phyloP scores from a whole-genome alignment of 2,797 vertebrate species.

The Hemitrygon akajei region DNA sequence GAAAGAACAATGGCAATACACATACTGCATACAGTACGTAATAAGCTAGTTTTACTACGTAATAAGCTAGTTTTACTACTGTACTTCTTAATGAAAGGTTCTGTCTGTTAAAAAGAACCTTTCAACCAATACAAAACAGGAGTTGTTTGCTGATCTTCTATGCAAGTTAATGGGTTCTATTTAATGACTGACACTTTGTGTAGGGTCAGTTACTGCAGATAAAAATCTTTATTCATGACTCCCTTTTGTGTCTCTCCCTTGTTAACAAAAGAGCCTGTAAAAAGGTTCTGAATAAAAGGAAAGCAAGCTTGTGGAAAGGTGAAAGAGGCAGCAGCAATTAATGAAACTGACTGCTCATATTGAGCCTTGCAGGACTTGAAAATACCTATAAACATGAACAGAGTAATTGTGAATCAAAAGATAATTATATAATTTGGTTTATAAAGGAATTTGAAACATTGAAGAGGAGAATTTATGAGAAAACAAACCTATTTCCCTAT shows the following conservation, averaged over 20 bases:
- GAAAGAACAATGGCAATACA: conserved; percentile 23
- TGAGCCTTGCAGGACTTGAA: background rate
- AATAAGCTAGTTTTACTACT: conserved; percentile 24
- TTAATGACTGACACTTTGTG: conserved; percentile 24
- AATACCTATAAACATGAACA: background rate
- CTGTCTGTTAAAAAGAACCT: conserved; percentile 16
- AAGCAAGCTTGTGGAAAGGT: too few species aligned
- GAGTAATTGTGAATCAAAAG: background rate
- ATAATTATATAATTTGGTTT: background rate
- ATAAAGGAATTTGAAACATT: background rate
- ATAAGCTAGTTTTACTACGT: conserved; percentile 25
- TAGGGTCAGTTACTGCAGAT: conserved; percentile 2
- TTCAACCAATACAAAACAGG: conserved; percentile 6
- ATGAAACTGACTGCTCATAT: background rate
- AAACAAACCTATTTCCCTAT: background rate
- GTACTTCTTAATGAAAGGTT: conserved; percentile 26
- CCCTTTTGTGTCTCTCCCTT: conserved; percentile 26
- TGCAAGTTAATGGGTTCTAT: conserved; percentile 27
- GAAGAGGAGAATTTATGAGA: background rate
- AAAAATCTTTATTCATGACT: conserved; percentile 23
- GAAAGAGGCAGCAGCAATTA: too few species aligned
- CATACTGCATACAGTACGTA: background rate
- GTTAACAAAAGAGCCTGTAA: background rate
- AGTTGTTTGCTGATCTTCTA: conserved; percentile 37
- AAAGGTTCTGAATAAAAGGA: background rate